Conservation (phyloP, 2,113 vertebrate species). For the Empidonax traillii region DNA sequence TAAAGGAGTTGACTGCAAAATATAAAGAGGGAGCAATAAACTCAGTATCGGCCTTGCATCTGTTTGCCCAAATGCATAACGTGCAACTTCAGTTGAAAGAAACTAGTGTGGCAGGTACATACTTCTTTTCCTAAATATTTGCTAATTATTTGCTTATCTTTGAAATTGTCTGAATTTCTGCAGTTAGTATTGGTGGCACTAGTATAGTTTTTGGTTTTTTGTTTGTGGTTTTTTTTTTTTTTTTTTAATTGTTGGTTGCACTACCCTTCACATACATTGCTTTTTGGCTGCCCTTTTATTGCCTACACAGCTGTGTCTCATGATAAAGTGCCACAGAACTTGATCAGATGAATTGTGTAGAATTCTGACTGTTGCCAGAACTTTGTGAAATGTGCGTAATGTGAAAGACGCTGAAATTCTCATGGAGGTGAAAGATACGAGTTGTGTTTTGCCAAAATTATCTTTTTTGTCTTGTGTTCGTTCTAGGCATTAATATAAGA, state of each 20-base stretch:
- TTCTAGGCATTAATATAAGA: neutral
- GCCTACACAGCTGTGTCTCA: neutral
- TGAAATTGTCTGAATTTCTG: neutral
- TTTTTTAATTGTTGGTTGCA: neutral
- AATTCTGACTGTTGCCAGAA: neutral
- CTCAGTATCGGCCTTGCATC: slow-evolving; percentile 83
- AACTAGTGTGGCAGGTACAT: slow-evolving; percentile 82
- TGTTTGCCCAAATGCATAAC: slow-evolving; percentile 76
- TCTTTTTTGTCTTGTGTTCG: neutral
- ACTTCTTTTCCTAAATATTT: neutral
- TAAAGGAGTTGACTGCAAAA: slow-evolving; percentile 71
- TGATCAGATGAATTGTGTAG: neutral
- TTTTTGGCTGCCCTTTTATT: neutral
- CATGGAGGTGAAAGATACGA: neutral
- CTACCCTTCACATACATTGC: rapidly evolving
- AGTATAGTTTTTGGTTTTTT: neutral
- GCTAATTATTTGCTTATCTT: neutral
- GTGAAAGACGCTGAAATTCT: rapidly evolving
- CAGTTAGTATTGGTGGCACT: neutral
- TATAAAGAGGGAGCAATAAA: slow-evolving; percentile 78
- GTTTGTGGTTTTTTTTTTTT: too few species aligned
- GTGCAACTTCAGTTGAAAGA: slow-evolving; percentile 87
- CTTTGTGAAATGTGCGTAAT: neutral
- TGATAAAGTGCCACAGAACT: neutral
- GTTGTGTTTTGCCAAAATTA: neutral